phyloP scores from a whole-genome alignment of 2,888 invertebrate genomes.

The Nasonovia ribisnigri region DNA sequence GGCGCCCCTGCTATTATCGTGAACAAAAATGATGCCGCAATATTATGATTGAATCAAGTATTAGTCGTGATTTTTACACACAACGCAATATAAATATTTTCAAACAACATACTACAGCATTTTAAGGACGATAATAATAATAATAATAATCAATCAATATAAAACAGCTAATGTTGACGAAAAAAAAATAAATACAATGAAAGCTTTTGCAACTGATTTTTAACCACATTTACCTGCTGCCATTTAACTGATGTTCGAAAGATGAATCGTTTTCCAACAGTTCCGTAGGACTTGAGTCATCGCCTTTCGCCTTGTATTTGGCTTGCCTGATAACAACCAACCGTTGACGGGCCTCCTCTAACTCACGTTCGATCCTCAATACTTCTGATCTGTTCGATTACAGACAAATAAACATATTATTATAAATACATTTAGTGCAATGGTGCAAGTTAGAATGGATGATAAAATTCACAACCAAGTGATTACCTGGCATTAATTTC shows the following conservation, averaged over 20 bases:
- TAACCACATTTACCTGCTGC: conserved; percentile 32
- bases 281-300: conserved; percentile 69
- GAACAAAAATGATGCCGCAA: not conserved
- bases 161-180: not conserved
- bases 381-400: conserved; percentile 79
- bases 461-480: conserved; percentile 67
- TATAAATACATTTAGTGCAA: too few relatives aligned
- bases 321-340: conserved; percentile 93
- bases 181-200: not conserved
- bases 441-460: not conserved
- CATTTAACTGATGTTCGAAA: conserved; percentile 53
- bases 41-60: not conserved
- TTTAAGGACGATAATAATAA: not conserved
- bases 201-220: not conserved
- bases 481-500: conserved; percentile 86
- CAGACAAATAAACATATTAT: not conserved
- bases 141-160: not conserved
- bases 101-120: not conserved
- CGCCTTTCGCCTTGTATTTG: conserved; percentile 84
- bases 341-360: conserved; percentile 91
- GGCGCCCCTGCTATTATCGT: not conserved
- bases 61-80: not conserved
- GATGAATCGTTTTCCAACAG: conserved; percentile 51
- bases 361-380: conserved; percentile 91
- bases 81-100: not conserved